phyloP scores from a whole-genome alignment of 2,113 vertebrate species.

The Forbesichthys papilliferus region DNA sequence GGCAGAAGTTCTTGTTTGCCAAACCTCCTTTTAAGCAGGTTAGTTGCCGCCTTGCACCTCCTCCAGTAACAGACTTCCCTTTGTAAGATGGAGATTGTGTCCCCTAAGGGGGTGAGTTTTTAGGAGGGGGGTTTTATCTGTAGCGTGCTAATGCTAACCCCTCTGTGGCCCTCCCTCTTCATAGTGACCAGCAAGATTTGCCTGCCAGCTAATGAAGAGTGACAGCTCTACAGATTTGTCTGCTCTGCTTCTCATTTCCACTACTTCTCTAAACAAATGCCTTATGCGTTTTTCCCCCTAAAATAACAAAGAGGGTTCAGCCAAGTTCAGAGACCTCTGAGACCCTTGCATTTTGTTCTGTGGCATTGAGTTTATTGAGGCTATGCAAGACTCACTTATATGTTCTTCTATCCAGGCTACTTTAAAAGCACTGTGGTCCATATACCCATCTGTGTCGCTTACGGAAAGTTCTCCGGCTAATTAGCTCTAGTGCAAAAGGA shows the following conservation, averaged over 20 bases:
- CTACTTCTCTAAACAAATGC: conserved; percentile 66
- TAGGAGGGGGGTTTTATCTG: conserved; percentile 62
- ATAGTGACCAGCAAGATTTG: conserved; percentile 69
- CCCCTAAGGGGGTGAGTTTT: conserved; percentile 32
- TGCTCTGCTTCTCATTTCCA: conserved; percentile 71
- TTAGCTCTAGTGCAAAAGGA: conserved; percentile 37
- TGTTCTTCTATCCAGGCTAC: conserved; percentile 33
- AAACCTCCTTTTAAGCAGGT: conserved; percentile 52
- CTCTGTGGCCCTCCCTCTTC: conserved; percentile 53
- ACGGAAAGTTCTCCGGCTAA: conserved; percentile 58
- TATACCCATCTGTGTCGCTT: conserved; percentile 39
- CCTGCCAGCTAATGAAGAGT: conserved; percentile 75
- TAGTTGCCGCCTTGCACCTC: conserved; percentile 58
- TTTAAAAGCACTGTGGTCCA: conserved; percentile 45
- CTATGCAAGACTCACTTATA: conserved; percentile 44
- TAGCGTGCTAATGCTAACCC: conserved; percentile 67
- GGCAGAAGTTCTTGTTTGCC: conserved; percentile 37
- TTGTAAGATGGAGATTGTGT: conserved; percentile 60
- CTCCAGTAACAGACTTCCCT: conserved; percentile 67
- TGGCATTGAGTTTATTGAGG: conserved; percentile 44
- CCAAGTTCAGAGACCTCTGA: conserved; percentile 61
- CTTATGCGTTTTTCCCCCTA: conserved; percentile 47
- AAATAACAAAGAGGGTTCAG: conserved; percentile 52
- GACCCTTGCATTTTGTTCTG: conserved; percentile 58
- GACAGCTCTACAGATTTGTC: conserved; percentile 75